Evolutionary conservation across 2,113 vertebrate genomes (phyloP), one percentile per base, ranked within the genome.

Genomic region (Peromyscus californicus): DNA sequence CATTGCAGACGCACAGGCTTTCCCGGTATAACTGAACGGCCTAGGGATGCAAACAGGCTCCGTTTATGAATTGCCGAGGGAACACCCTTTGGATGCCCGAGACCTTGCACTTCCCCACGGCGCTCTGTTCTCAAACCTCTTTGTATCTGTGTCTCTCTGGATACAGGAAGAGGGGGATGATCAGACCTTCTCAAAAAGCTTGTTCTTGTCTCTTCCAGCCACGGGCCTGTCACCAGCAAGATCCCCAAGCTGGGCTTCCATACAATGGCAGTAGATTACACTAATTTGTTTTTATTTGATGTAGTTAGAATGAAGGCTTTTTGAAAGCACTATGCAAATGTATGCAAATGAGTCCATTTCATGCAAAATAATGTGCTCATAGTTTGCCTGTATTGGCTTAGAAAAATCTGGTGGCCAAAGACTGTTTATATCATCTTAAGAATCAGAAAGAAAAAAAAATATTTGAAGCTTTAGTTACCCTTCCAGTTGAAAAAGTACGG

Each of bases 261-360:
- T 39, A 97, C 97, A 98, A 97, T 97, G 94, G 89, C 48, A 93
- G 96, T 51, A 97, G 97, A 98, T 98, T 97, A 95, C 91, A 78
- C 93, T 97, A 96, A 98, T 97, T 97, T 97, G 97, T 97, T 98
- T 98, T 98, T 97, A 98, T 97, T 98, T 97, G 97, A 97, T 84
- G 95, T 93, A 97, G 94, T 98, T 96, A 78, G 94, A 97, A 98
- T 98, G 96, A 97, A 97, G 90, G 93, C 83, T 96, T 96, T 98
- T 97, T 96, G 96, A 97, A 97, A 96, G 96, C 79, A 59, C 96
- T 96, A 97, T 98, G 97, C 94, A 98, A 98, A 98, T 98, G 1
- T 97, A 98, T 97, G 97, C 78, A 98, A 97, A 98, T 98, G 45
- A 92, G 48, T 72, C 57, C 33, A 78, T 94, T 97, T 96, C 92